Evolutionary conservation across 2,113 vertebrate genomes (phyloP).

Genomic region (Alosa alosa): DNA sequence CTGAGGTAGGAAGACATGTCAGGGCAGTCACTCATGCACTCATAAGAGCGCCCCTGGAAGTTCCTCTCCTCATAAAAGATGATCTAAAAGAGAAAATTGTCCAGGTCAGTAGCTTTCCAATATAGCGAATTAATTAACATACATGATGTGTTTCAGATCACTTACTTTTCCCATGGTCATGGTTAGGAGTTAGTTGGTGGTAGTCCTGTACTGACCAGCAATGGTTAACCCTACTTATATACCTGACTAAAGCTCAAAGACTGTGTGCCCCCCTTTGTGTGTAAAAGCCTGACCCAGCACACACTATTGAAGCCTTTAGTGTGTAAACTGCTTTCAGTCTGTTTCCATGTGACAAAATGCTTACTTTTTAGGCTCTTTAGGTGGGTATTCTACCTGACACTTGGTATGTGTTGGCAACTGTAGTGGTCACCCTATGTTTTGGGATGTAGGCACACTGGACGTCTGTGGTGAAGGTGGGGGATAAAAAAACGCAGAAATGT

Average conservation of each 20-base stretch:
- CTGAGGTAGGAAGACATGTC: constrained; percentile 55
- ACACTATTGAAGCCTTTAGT: not conserved
- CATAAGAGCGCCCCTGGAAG: constrained; percentile 67
- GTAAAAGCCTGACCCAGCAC: constrained; percentile 39
- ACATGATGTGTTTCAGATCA: not conserved
- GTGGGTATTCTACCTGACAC: not conserved
- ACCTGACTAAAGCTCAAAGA: not conserved
- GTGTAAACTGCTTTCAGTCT: not conserved
- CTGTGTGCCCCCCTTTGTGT: constrained; percentile 54
- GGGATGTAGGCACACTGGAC: too few species aligned
- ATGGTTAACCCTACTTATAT: constrained; percentile 7
- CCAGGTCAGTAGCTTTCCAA: not conserved
- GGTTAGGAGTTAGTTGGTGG: not conserved
- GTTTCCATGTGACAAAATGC: not conserved
- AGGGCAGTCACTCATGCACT: constrained; percentile 60
- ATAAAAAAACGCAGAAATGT: too few species aligned
- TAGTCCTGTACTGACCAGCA: not conserved
- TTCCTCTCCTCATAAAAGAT: constrained; percentile 70
- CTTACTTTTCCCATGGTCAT: not conserved
- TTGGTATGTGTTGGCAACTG: not conserved
- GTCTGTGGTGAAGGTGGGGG: too few species aligned
- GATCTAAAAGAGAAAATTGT: constrained; percentile 50
- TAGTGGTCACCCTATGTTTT: too few species aligned
- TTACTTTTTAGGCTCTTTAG: not conserved
- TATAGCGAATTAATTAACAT: not conserved